Conservation (phyloP, 2,113 vertebrate species). For the zebrafish (Danio rerio) region DNA sequence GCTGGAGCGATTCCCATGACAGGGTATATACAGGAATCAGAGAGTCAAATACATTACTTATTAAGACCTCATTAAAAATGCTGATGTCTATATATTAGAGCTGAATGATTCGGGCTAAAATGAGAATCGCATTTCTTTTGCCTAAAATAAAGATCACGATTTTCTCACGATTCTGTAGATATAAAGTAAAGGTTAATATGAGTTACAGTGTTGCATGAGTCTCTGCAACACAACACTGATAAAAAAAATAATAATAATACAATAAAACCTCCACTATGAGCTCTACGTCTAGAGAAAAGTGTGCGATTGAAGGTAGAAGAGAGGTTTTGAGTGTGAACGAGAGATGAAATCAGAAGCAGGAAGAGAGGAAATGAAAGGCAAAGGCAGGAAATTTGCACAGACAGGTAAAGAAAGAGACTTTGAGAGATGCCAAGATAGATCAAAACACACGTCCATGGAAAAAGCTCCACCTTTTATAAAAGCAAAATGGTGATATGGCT, state of each 20-base stretch:
- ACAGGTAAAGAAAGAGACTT: not conserved
- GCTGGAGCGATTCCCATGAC: not conserved
- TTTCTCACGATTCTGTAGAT: too few relatives aligned
- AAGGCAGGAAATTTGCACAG: constrained; percentile 15
- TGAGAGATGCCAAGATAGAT: not conserved
- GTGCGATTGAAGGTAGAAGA: not conserved
- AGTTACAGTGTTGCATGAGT: too few relatives aligned
- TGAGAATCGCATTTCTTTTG: too few relatives aligned
- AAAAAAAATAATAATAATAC: too few relatives aligned
- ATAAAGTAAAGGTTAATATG: too few relatives aligned
- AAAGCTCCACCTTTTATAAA: not conserved
- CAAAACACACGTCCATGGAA: not conserved
- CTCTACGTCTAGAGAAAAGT: not conserved
- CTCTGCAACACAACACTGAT: not conserved
- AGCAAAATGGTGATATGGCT: not conserved
- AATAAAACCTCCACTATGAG: not conserved
- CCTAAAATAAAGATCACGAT: too few relatives aligned
- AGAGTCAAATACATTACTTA: too few relatives aligned
- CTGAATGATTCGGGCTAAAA: too few relatives aligned
- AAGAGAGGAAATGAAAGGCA: constrained; percentile 19
- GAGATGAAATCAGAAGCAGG: not conserved
- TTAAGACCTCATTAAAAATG: too few relatives aligned
- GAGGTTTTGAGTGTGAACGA: not conserved
- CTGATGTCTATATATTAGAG: too few relatives aligned
- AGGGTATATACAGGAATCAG: too few relatives aligned